Evolutionary conservation across 2,797 vertebrate species (phyloP).

Genomic region (Austrolebias charrua): DNA sequence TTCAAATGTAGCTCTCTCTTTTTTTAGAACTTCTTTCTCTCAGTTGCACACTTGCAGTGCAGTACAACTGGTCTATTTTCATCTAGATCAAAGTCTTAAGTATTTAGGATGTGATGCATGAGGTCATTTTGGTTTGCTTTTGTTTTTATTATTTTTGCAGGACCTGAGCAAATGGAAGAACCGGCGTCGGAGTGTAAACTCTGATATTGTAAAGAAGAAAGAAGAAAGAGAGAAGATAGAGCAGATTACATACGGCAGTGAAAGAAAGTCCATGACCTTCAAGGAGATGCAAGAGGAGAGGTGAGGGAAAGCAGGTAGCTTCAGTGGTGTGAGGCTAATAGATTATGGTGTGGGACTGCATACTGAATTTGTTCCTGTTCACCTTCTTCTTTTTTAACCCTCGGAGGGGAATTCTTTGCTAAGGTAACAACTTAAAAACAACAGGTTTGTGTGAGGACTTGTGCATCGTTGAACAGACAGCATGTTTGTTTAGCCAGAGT

Average conservation of each 20-base stretch:
- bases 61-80: slow-evolving; percentile 5
- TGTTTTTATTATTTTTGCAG: slow-evolving; percentile 61
- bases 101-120: slow-evolving; percentile 15
- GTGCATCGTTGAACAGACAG: slow-evolving; percentile 7
- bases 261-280: slow-evolving; percentile 83
- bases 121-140: slow-evolving; percentile 30
- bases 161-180: slow-evolving; percentile 96
- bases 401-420: slow-evolving; percentile 45
- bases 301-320: slow-evolving; percentile 73
- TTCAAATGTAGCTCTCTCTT: slow-evolving; percentile 71
- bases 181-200: slow-evolving; percentile 90
- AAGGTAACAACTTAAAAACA: slow-evolving; percentile 33
- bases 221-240: slow-evolving; percentile 95
- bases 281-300: slow-evolving; percentile 89
- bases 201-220: slow-evolving; percentile 94
- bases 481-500: slow-evolving; percentile 22
- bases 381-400: slow-evolving; percentile 19
- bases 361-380: slow-evolving; percentile 39
- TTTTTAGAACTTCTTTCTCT: slow-evolving; percentile 37
- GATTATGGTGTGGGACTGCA: background rate
- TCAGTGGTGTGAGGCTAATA: background rate
- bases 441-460: slow-evolving; percentile 2
- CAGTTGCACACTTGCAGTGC: slow-evolving; percentile 13
- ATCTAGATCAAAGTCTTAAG: background rate
- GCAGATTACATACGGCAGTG: slow-evolving; percentile 69